Evolutionary conservation across 2,797 vertebrate genomes (phyloP).

Genomic region (Megaceryle alcyon): DNA sequence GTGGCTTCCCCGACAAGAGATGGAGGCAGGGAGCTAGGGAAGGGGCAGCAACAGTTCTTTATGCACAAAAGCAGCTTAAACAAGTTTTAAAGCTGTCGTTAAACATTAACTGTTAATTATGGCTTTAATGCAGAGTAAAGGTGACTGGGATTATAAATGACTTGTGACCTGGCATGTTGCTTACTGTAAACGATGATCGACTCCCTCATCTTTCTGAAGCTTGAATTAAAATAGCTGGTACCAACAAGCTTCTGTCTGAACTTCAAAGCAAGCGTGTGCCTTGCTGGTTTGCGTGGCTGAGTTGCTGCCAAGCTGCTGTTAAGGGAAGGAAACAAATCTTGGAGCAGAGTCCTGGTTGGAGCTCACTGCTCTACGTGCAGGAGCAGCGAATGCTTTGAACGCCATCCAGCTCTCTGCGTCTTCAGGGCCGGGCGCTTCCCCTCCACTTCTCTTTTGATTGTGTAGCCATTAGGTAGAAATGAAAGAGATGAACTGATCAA

Average conservation of each 20-base stretch:
- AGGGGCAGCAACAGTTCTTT: neutral
- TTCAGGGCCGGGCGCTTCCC: neutral
- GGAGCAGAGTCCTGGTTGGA: neutral
- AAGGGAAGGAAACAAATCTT: neutral
- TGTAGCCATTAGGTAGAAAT: slow-evolving; percentile 28
- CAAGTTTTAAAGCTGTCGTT: neutral
- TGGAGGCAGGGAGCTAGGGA: neutral
- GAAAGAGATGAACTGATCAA: slow-evolving; percentile 50
- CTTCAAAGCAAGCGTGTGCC: neutral
- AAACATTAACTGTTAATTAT: slow-evolving; percentile 9
- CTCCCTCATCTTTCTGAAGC: neutral
- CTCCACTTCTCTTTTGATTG: neutral
- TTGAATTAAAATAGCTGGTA: neutral
- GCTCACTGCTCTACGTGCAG: neutral
- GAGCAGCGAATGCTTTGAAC: neutral
- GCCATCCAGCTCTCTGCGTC: neutral
- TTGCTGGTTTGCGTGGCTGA: neutral
- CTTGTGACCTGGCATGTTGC: neutral
- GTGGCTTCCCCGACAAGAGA: neutral
- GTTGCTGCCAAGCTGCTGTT: neutral
- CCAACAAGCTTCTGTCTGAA: neutral
- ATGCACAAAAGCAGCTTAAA: neutral
- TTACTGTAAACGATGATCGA: neutral
- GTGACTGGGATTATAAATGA: neutral
- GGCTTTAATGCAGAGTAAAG: slow-evolving; percentile 4